Conservation (phyloP, 1,140 invertebrate genomes). For the Cephus cinctus region DNA sequence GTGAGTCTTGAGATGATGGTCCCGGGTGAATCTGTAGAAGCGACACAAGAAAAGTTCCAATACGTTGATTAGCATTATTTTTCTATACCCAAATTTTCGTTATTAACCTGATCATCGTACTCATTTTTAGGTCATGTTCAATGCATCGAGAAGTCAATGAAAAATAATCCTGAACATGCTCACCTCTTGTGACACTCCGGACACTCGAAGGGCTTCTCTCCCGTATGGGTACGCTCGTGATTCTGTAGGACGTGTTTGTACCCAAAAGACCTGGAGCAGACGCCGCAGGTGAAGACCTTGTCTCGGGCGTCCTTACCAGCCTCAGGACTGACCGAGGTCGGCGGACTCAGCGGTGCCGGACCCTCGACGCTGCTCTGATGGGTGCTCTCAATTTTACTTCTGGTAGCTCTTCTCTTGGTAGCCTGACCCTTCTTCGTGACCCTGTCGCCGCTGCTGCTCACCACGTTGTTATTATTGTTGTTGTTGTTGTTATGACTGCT, state of each 20-base stretch:
- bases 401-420: conserved; percentile 35
- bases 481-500: conserved; percentile 42
- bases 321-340: conserved; percentile 47
- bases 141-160: neutral
- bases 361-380: conserved; percentile 37
- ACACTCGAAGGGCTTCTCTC: conserved; percentile 96
- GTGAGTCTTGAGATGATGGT: conserved; percentile 93
- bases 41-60: too few relatives aligned
- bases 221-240: conserved; percentile 94
- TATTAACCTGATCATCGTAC: neutral
- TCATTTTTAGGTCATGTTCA: neutral
- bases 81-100: too few relatives aligned
- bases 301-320: conserved; percentile 63
- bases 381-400: conserved; percentile 35
- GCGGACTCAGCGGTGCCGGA: conserved; percentile 49
- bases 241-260: conserved; percentile 96
- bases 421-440: conserved; percentile 40
- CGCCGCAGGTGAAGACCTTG: conserved; percentile 83
- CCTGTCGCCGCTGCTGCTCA: conserved; percentile 48
- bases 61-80: too few relatives aligned
- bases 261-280: conserved; percentile 84
- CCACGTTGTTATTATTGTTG: conserved; percentile 53
- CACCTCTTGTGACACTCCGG: conserved; percentile 85
- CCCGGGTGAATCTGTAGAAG: conserved; percentile 77
- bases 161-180: conserved; percentile 5